Evolutionary conservation across 2,888 invertebrate genomes (phyloP).

Genomic region (Platycheirus albimanus): DNA sequence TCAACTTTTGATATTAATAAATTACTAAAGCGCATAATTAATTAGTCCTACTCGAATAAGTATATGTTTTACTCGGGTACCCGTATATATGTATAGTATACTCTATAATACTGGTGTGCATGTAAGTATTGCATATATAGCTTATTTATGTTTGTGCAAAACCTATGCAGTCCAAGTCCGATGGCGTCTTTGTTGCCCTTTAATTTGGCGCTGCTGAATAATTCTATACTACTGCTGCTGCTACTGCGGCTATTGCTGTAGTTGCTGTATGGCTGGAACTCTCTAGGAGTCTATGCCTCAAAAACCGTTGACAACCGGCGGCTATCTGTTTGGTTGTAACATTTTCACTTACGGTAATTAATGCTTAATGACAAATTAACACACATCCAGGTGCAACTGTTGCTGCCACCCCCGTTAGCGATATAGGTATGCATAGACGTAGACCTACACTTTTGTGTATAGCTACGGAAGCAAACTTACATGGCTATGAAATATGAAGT

Average conservation of each 20-base stretch:
- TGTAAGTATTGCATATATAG: background rate
- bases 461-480: conserved; percentile 53
- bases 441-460: conserved; percentile 11
- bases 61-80: conserved; percentile 46
- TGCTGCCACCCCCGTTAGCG: conserved; percentile 50
- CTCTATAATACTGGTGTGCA: no score
- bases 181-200: conserved; percentile 70
- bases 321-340: conserved; percentile 73
- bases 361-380: conserved; percentile 76
- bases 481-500: conserved; percentile 68
- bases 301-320: conserved; percentile 73
- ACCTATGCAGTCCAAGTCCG: conserved; percentile 27
- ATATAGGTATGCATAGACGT: background rate
- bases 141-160: conserved; percentile 44
- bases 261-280: no score
- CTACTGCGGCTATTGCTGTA: background rate
- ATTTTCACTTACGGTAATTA: conserved; percentile 76
- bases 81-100: no score
- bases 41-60: conserved; percentile 78
- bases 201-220: conserved; percentile 63
- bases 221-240: conserved; percentile 31
- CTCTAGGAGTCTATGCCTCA: conserved; percentile 65
- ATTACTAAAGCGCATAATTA: conserved; percentile 83
- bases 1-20: conserved; percentile 83
- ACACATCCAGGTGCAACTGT: conserved; percentile 74